Conservation (phyloP, 2,888 invertebrate genomes). For the Nephrotoma appendiculata region DNA sequence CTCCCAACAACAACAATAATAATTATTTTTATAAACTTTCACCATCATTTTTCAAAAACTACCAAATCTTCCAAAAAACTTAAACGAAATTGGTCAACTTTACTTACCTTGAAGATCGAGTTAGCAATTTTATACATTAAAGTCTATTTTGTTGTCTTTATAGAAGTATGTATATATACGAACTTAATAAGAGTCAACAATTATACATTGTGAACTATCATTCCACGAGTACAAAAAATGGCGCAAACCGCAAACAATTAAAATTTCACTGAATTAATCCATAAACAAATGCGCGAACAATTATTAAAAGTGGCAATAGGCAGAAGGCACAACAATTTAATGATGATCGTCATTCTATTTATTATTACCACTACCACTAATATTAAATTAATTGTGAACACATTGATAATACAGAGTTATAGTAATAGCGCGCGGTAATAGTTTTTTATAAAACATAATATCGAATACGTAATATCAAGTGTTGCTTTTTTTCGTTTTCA, state of each 20-base stretch:
- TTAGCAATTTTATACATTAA: not conserved
- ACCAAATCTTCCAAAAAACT: not conserved
- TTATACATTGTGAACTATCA: not conserved
- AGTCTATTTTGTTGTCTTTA: not conserved
- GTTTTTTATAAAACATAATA: not conserved
- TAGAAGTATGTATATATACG: not conserved
- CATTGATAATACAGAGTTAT: not conserved
- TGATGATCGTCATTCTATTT: not conserved
- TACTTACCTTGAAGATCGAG: not conserved
- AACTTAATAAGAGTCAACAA: not conserved
- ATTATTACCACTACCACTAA: not conserved
- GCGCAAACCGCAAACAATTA: not conserved
- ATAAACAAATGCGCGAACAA: not conserved
- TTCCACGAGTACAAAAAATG: not conserved
- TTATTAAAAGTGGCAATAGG: not conserved
- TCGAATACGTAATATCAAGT: not conserved
- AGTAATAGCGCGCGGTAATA: not conserved
- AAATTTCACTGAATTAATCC: not conserved
- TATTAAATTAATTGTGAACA: not conserved
- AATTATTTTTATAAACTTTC: not conserved
- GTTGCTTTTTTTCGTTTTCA: not conserved
- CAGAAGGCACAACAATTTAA: not conserved
- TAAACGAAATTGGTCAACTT: not conserved
- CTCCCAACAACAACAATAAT: not conserved
- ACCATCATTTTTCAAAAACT: not conserved